Evolutionary conservation across 2,113 vertebrate species (phyloP).

Genomic region (Indicator maculatus): DNA sequence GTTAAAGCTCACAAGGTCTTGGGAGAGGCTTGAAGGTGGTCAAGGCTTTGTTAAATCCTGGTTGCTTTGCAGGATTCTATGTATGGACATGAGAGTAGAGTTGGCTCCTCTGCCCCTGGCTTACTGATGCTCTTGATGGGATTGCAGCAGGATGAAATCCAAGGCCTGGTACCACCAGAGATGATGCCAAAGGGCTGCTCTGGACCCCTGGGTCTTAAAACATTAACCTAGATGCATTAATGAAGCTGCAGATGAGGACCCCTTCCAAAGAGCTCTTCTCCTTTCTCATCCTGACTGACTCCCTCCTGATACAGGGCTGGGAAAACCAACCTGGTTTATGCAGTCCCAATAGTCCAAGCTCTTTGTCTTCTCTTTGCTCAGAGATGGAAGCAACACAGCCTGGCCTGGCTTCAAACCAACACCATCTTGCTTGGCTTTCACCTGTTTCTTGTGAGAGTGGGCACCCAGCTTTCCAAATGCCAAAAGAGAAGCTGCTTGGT

Average conservation of each 20-base stretch:
- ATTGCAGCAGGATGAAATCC: not conserved
- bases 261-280: not conserved
- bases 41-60: not conserved
- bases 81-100: not conserved
- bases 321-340: not conserved
- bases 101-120: not conserved
- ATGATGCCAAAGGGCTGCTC: not conserved
- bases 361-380: not conserved
- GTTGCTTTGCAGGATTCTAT: not conserved
- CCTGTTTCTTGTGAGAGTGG: rapidly evolving
- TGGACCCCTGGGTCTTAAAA: not conserved
- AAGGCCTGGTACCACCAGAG: not conserved
- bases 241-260: not conserved
- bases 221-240: rapidly evolving
- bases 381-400: not conserved
- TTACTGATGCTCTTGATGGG: not conserved
- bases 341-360: too few species aligned
- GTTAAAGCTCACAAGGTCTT: not conserved
- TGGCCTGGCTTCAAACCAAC: not conserved
- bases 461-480: not conserved
- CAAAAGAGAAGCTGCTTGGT: not conserved
- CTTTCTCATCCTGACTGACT: not conserved
- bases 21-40: not conserved
- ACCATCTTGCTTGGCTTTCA: not conserved
- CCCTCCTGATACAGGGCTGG: not conserved